Conservation (phyloP, 2,888 invertebrate genomes). For the Plutella xylostella region DNA sequence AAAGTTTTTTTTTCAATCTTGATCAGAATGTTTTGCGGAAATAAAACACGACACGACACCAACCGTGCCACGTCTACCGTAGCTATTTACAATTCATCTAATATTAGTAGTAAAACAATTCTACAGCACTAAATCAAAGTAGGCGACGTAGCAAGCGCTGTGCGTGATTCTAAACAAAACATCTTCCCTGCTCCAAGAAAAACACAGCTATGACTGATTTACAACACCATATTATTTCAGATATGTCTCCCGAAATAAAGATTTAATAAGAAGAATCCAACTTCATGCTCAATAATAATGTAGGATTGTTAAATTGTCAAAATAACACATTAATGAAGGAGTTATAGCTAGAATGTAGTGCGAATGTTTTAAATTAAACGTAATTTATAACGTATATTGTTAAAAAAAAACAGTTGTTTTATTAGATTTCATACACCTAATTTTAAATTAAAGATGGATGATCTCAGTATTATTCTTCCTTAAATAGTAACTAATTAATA, state of each 20-base stretch:
- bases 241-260: conserved; percentile 51
- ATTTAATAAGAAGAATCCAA: conserved; percentile 4
- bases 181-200: conserved; percentile 57
- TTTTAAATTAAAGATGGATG: too few relatives aligned
- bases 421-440: too few relatives aligned
- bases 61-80: too few relatives aligned
- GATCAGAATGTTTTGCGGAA: too few relatives aligned
- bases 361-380: too few relatives aligned
- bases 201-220: conserved; percentile 62
- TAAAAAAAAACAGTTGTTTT: too few relatives aligned
- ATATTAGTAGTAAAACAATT: conserved; percentile 30
- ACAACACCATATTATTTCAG: conserved; percentile 63
- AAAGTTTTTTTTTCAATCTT: too few relatives aligned
- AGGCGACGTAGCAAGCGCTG: conserved; percentile 47
- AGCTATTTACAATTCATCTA: conserved; percentile 4
- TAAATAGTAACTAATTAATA: too few relatives aligned
- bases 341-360: too few relatives aligned
- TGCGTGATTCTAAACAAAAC: conserved; percentile 69
- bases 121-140: conserved; percentile 55
- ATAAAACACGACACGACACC: too few relatives aligned
- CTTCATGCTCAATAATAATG: background rate
- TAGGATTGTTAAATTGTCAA: background rate
- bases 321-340: background rate
- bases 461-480: too few relatives aligned
- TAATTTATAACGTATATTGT: too few relatives aligned